A percentile compares a stretch with the other conserved stretches of the same genome.
Conservation (phyloP, 2,888 invertebrate genomes). For the Panzeria rudis region DNA sequence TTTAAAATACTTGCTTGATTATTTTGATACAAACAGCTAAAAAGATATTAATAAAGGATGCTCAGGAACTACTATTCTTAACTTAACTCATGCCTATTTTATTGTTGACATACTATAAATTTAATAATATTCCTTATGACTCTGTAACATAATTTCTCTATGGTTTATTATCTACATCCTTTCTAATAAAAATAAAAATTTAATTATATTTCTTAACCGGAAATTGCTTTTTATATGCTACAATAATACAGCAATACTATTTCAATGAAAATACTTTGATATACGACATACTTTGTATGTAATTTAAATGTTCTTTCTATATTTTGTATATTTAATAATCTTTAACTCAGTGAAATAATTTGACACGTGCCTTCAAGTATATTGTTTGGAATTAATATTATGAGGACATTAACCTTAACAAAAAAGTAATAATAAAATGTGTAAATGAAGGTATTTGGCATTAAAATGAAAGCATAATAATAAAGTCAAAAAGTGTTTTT, state of each 20-base stretch:
- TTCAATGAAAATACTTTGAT: too few species aligned
- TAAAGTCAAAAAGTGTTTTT: slow-evolving; percentile 16
- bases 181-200: background rate
- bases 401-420: slow-evolving; percentile 12
- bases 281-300: too few species aligned
- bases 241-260: too few species aligned
- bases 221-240: too few species aligned
- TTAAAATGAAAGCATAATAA: background rate
- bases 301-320: background rate
- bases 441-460: slow-evolving; percentile 11
- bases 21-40: too few species aligned
- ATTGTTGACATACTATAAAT: background rate
- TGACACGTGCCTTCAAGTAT: slow-evolving; percentile 21
- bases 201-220: background rate
- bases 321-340: background rate
- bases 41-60: too few species aligned
- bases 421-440: slow-evolving; percentile 9
- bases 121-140: background rate
- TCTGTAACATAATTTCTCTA: too few species aligned
- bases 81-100: background rate
- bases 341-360: slow-evolving; percentile 2
- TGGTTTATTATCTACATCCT: too few species aligned
- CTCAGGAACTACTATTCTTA: too few species aligned
- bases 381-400: background rate
- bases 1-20: too few species aligned